Evolutionary conservation across 2,113 vertebrate species (phyloP).

Genomic region (Sinocyclocheilus anophthalmus): DNA sequence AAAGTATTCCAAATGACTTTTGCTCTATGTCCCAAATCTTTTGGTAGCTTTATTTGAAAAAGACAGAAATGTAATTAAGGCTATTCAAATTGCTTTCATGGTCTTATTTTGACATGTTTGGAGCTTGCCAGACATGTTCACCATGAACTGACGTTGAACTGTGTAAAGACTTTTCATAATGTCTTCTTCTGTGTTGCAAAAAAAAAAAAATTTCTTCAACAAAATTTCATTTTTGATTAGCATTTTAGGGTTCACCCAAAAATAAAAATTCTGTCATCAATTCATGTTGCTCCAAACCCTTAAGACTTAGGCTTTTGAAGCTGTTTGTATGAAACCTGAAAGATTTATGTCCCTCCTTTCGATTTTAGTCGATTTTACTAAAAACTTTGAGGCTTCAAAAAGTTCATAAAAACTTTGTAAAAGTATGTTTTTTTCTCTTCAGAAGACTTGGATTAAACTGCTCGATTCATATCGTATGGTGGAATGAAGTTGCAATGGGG

Average conservation of each 20-base stretch:
- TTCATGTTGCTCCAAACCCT: neutral
- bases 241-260: neutral
- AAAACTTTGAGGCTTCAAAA: neutral
- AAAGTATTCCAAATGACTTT: neutral
- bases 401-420: no score
- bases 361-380: neutral
- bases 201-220: neutral
- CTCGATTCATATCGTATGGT: neutral
- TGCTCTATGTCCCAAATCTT: neutral
- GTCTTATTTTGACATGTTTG: neutral
- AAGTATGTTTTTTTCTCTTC: no score
- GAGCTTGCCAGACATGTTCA: neutral
- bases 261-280: neutral
- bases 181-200: neutral
- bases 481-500: neutral
- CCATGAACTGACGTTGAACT: neutral
- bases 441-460: neutral
- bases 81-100: neutral
- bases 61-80: neutral
- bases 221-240: neutral
- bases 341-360: neutral
- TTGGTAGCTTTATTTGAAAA: neutral
- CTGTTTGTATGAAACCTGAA: neutral
- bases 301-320: neutral
- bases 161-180: neutral